Evolutionary conservation across 2,888 invertebrate genomes (phyloP), one percentile per base, ranked within the genome.

Genomic region (Drosophila eohydei): DNA sequence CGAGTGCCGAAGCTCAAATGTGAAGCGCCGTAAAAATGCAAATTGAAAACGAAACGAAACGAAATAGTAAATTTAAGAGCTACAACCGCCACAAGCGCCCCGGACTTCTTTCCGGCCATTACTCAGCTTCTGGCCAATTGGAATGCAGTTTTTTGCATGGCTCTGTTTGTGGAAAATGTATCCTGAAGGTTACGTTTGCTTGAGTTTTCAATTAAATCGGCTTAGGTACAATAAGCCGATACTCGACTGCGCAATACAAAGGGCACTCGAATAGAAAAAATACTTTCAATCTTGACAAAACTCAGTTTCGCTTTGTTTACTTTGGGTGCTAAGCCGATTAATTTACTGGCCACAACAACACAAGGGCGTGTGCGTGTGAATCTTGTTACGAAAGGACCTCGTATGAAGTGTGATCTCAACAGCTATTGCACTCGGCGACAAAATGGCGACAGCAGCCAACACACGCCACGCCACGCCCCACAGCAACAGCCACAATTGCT

Each of bases 1-100:
- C 30, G 41, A 30, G 4, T 11, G 48, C n/a, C 11, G 11, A 34
- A 40, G 58, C 51, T 40, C 59, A 64, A 71, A 80, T 77, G 68
- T 63, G 59, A 67, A 79, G 72, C 70, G 72, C 80, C 58, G 80
- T 78, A 83, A 88, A 85, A 83, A 88, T 88, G 83, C 81, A 85
- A 85, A 85, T 85, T 88, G 88, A 85, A 88, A 83, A 73, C 52
- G 63, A 70, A 63, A 40, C 69, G 70, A 70, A 63, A 40, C 69
- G 70, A 69, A 88, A 80, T 86, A 88, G 88, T 88, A 83, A 72
- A 88, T 75, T 83, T 83, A 41, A 80, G 76, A 67, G 62, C 54
- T 56, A 70, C 55, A 21, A 14, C 40, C 28, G 12, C 21, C 38
- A 3, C n/a, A n/a, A 6, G 38, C 36, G 28, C 6, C 2, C 14